Evolutionary conservation across 2,888 invertebrate species (phyloP).

Genomic region (Anarsia innoxiella): DNA sequence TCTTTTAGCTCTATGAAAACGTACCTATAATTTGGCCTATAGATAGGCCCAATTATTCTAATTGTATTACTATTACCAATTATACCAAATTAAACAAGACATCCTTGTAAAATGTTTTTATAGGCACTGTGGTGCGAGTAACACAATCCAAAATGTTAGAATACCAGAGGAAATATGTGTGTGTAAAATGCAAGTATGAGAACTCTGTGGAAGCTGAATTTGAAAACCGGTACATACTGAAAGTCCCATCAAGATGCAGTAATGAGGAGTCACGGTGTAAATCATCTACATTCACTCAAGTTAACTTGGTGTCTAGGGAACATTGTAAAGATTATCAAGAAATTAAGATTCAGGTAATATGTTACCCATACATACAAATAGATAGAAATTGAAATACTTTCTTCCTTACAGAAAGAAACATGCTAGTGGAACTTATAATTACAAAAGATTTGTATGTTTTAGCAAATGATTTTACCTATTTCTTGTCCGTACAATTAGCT

Average conservation of each 20-base stretch:
- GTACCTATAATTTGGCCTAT: too few relatives aligned
- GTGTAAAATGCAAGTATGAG: slow-evolving; percentile 83
- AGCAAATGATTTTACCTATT: background rate
- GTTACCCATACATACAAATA: background rate
- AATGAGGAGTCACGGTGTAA: slow-evolving; percentile 71
- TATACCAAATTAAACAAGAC: too few relatives aligned
- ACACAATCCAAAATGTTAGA: slow-evolving; percentile 85
- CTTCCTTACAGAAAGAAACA: too few relatives aligned
- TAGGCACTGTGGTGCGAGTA: slow-evolving; percentile 86
- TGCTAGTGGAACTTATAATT: too few relatives aligned
- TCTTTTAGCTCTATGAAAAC: too few relatives aligned
- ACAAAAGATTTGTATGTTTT: background rate
- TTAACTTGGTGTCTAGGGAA: slow-evolving; percentile 73
- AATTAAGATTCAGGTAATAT: slow-evolving; percentile 83
- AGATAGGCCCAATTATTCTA: too few relatives aligned
- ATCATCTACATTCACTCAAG: slow-evolving; percentile 69
- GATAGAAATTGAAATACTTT: too few relatives aligned
- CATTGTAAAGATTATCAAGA: slow-evolving; percentile 89
- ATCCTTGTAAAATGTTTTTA: too few relatives aligned
- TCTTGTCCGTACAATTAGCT: too few relatives aligned
- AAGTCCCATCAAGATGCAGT: slow-evolving; percentile 71
- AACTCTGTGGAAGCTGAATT: slow-evolving; percentile 80
- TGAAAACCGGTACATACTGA: slow-evolving; percentile 76
- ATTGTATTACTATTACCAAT: too few relatives aligned
- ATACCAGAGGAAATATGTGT: slow-evolving; percentile 82